Conservation (phyloP, 2,797 vertebrate genomes). For the Chaenodraco wilsoni region DNA sequence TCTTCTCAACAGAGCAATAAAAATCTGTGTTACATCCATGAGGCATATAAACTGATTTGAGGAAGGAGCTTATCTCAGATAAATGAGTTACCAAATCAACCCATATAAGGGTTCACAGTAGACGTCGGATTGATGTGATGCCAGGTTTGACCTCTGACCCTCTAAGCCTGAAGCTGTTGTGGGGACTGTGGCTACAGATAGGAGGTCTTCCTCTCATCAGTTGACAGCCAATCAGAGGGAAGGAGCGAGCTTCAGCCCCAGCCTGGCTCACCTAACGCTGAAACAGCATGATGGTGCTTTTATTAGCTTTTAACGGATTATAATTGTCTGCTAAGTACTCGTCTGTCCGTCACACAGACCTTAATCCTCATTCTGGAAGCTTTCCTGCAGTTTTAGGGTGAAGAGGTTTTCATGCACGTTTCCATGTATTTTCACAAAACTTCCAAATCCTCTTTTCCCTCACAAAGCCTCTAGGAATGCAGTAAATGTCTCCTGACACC, state of each 20-base stretch:
- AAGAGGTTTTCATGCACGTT: constrained; percentile 80
- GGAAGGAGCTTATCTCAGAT: constrained; percentile 44
- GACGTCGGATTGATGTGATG: constrained; percentile 70
- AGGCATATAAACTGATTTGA: constrained; percentile 52
- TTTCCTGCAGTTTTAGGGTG: constrained; percentile 69
- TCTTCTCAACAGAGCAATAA: constrained; percentile 63
- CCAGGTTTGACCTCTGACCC: constrained; percentile 59
- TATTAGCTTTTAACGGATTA: constrained; percentile 83
- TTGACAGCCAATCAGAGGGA: constrained; percentile 62
- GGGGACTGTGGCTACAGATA: constrained; percentile 57
- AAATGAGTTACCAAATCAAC: constrained; percentile 69
- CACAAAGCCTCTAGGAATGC: constrained; percentile 60
- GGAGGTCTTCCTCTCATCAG: constrained; percentile 64
- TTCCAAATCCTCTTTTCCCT: constrained; percentile 78
- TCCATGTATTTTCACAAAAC: constrained; percentile 68
- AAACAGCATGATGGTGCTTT: constrained; percentile 75
- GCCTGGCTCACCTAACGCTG: constrained; percentile 54
- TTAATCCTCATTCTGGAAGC: constrained; percentile 80
- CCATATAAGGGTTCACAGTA: constrained; percentile 40
- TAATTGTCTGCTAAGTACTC: constrained; percentile 82
- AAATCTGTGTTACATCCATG: constrained; percentile 53
- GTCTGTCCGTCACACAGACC: constrained; percentile 79
- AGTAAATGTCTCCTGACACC: constrained; percentile 78
- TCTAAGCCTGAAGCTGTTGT: constrained; percentile 66
- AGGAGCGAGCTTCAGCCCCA: constrained; percentile 36